These are phyloP conservation scores for Zeuzera pyrina DNA, from an alignment of 2,888 invertebrate genomes.

Conservation along the genomic window DNA sequence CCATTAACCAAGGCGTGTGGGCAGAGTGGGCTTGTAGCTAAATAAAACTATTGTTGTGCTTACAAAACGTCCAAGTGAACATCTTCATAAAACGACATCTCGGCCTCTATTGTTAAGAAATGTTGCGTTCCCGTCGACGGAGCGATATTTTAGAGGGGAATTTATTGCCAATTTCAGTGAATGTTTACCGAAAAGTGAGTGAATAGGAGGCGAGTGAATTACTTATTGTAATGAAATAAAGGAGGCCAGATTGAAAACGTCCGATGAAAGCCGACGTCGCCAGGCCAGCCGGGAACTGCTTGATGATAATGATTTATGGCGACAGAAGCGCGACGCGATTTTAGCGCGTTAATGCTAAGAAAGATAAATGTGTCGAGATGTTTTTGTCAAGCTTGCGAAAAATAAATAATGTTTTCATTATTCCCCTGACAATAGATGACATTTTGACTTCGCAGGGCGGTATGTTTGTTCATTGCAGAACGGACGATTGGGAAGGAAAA, in stretches of 20 bases:
- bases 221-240: slow-evolving; percentile 70
- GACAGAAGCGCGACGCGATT: slow-evolving; percentile 58
- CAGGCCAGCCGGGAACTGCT: slow-evolving; percentile 38
- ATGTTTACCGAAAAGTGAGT: slow-evolving; percentile 65
- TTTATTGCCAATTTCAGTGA: slow-evolving; percentile 68
- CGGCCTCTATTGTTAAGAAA: slow-evolving; percentile 51
- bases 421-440: slow-evolving; percentile 20
- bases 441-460: slow-evolving; percentile 17
- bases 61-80: slow-evolving; percentile 67
- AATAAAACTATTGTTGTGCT: slow-evolving; percentile 69
- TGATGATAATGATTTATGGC: slow-evolving; percentile 69
- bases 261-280: slow-evolving; percentile 59
- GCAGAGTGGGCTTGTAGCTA: slow-evolving; percentile 63
- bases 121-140: slow-evolving; percentile 36
- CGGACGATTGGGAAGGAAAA: background rate
- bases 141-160: slow-evolving; percentile 57
- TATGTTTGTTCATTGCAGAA: slow-evolving; percentile 11
- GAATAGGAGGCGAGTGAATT: slow-evolving; percentile 65
- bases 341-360: slow-evolving; percentile 54
- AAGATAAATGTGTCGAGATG: slow-evolving; percentile 58
- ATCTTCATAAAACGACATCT: slow-evolving; percentile 63
- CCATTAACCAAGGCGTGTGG: slow-evolving; percentile 70
- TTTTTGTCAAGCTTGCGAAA: slow-evolving; percentile 37
- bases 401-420: slow-evolving; percentile 32
- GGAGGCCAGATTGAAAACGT: slow-evolving; percentile 66